phyloP scores from a whole-genome alignment of 2,888 invertebrate species.

The Diarsia rubi region DNA sequence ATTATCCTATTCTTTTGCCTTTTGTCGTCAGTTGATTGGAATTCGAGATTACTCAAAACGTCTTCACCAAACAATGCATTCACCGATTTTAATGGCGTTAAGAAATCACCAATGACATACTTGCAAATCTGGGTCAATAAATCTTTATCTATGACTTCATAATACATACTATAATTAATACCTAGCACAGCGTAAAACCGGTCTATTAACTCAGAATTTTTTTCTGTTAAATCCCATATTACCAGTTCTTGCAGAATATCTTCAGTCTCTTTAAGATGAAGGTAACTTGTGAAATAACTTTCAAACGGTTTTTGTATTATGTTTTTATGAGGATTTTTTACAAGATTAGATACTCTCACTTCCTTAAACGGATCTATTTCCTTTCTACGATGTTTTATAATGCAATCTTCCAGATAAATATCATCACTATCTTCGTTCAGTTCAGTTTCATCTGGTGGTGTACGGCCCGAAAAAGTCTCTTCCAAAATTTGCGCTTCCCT shows the following conservation, averaged over 20 bases:
- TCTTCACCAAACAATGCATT: conserved; percentile 85
- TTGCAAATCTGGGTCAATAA: conserved; percentile 88
- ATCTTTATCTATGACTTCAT: conserved; percentile 89
- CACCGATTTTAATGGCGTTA: conserved; percentile 78
- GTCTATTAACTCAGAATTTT: conserved; percentile 89
- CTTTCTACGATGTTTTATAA: conserved; percentile 80
- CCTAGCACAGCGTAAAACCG: conserved; percentile 91
- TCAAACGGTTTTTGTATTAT: conserved; percentile 80
- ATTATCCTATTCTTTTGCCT: conserved; percentile 81
- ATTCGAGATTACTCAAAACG: conserved; percentile 80
- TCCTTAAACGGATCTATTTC: conserved; percentile 81
- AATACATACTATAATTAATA: conserved; percentile 91
- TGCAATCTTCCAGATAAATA: conserved; percentile 84
- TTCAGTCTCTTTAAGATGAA: conserved; percentile 86
- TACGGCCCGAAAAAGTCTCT: conserved; percentile 89
- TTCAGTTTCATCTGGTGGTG: conserved; percentile 83
- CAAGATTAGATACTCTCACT: conserved; percentile 86
- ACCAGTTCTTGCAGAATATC: conserved; percentile 84
- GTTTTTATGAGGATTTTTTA: conserved; percentile 88
- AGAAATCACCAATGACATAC: conserved; percentile 85
- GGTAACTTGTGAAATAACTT: conserved; percentile 91
- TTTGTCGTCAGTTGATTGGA: conserved; percentile 81
- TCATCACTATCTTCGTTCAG: conserved; percentile 82
- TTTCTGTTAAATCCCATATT: conserved; percentile 83
- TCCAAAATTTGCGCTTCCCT: conserved; percentile 91